Evolutionary conservation across 2,797 vertebrate genomes (phyloP).

Genomic region (Bryconaethiops microstoma): DNA sequence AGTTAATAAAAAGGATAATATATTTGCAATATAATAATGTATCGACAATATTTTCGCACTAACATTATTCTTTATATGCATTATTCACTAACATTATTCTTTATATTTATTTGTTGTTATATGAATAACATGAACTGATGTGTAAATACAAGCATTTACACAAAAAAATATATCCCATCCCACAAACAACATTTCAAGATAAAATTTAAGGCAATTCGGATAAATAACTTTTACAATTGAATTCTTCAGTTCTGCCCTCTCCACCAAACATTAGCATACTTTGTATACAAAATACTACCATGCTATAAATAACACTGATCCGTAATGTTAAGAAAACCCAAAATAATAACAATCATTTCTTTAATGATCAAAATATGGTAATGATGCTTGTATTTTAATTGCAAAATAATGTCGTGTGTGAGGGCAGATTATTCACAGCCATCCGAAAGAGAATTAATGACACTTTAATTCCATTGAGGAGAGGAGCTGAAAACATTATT

Average conservation of each 20-base stretch:
- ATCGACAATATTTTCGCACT: neutral
- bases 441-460: conserved; percentile 67
- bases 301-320: conserved; percentile 30
- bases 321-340: conserved; percentile 14
- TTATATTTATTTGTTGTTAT: neutral
- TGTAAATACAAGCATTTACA: neutral
- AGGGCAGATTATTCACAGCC: conserved; percentile 64
- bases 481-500: conserved; percentile 65
- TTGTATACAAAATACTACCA: conserved; percentile 38
- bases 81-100: no score
- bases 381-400: conserved; percentile 58
- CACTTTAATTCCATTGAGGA: conserved; percentile 67
- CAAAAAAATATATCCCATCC: neutral
- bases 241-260: conserved; percentile 30
- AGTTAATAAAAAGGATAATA: neutral
- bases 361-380: conserved; percentile 58
- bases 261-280: conserved; percentile 40
- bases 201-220: conserved; percentile 6
- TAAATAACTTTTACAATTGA: conserved; percentile 15
- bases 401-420: conserved; percentile 57
- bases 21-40: neutral
- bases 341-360: conserved; percentile 43
- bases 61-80: neutral
- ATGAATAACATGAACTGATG: neutral
- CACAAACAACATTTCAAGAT: neutral